Base-by-base conservation (phyloP, 1,140 invertebrate species). In the Calliopsis andreniformis region DNA sequence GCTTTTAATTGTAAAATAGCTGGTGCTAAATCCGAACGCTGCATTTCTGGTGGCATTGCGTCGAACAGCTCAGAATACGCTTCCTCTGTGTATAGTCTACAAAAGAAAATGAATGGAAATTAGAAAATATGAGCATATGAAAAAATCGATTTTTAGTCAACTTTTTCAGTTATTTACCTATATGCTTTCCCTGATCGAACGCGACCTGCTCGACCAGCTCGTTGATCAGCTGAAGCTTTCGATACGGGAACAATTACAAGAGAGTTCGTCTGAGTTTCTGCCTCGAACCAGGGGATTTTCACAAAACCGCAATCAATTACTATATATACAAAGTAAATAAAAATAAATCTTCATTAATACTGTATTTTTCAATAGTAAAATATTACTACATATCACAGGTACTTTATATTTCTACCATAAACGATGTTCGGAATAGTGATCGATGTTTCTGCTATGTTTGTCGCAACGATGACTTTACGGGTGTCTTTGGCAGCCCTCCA, bases 381-480 rank as follows among this genome's bases (percentile, higher is more conserved):
- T 6, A 4, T 39, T 45, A 62, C 18, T 53, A 35, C 25, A 25
- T 23, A 42, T 20, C 30, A 12, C 0, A n/a, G 18, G 71, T 49
- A n/a, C 51, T 61, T 56, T 30, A 28, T 8, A 28, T 61, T 55
- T 76, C 77, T 86, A 96, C 96, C 96, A 90, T 98, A 98, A 76
- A 96, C 95, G 82, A 99, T 96, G 47, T 98, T 98, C 61, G 95
- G 95, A 83, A 95, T 94, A 6, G 94, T 95, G 28, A 99, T 95
- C 6, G 98, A 99, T 0, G 98, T 98, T 93, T 99, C 99, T 0
- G 98, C 98, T 68, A 99, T 98, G 89, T 99, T 99, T 4, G 99
- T 99, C 0, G 98, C 97, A 20, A 99, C 93, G 0, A 99, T 94
- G 35, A 99, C 95, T 93, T 99, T 99, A 42, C 99, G 93, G 0